phyloP scores from a whole-genome alignment of 2,113 vertebrate species.

The Gavialis gangeticus region DNA sequence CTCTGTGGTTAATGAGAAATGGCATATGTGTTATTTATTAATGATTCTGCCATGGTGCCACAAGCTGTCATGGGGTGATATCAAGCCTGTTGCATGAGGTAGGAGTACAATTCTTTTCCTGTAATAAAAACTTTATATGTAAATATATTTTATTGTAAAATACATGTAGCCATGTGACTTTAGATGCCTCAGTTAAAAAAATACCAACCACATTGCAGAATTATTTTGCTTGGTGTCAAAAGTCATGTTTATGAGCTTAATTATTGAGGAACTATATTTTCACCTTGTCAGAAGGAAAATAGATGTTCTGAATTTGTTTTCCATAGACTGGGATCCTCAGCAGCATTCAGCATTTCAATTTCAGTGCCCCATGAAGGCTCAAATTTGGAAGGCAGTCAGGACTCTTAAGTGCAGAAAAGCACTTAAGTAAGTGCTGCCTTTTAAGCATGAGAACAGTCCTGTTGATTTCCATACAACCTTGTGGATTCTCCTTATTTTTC shows the following conservation, averaged over 20 bases:
- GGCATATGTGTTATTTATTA: not conserved
- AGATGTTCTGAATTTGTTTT: not conserved
- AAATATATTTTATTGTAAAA: not conserved
- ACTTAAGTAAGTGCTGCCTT: not conserved
- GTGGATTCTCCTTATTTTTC: not conserved
- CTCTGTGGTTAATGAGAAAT: conserved; percentile 12
- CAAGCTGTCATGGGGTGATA: not conserved
- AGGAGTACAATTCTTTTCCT: not conserved
- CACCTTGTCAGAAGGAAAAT: not conserved
- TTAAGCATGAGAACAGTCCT: not conserved
- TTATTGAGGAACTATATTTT: not conserved
- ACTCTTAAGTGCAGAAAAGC: not conserved
- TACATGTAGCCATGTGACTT: not conserved
- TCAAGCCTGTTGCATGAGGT: not conserved
- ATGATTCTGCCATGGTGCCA: not conserved
- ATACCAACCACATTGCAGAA: not conserved
- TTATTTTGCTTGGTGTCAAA: not conserved
- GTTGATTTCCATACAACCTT: not conserved
- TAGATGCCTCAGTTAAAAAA: not conserved
- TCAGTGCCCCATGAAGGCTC: not conserved
- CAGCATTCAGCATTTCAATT: not conserved
- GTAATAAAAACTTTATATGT: not conserved
- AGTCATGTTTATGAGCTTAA: not conserved
- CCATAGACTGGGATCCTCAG: not conserved
- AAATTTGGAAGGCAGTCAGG: not conserved